A percentile compares a stretch with the other conserved stretches of the same genome.
phyloP scores from a whole-genome alignment of 2,113 vertebrate species.

The Semicossyphus pulcher region DNA sequence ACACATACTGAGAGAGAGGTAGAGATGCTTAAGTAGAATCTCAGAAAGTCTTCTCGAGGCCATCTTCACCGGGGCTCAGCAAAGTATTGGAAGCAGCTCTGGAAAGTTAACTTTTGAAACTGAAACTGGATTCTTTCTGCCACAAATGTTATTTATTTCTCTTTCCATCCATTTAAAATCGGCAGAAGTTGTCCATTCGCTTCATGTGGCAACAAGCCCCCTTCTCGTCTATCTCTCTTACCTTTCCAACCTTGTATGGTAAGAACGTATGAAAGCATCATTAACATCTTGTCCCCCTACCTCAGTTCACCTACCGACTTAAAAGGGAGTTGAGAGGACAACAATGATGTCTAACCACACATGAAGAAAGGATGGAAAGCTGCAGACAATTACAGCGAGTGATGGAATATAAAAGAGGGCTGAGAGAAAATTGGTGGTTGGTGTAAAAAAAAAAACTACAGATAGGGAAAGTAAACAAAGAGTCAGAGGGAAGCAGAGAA shows the following conservation, averaged over 20 bases:
- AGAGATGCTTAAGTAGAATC: slow-evolving; percentile 30
- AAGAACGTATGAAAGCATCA: slow-evolving; percentile 6
- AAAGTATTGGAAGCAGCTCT: slow-evolving; percentile 59
- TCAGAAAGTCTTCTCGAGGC: slow-evolving; percentile 26
- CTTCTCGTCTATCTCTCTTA: background rate
- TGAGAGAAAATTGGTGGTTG: slow-evolving; percentile 33
- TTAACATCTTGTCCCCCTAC: background rate
- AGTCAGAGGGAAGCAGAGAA: slow-evolving; percentile 4
- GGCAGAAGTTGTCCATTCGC: slow-evolving; percentile 7
- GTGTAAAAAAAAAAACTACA: slow-evolving; percentile 22
- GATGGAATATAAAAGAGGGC: slow-evolving; percentile 24
- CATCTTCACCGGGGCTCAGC: slow-evolving; percentile 47
- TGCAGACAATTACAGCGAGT: slow-evolving; percentile 31
- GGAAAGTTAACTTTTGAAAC: slow-evolving; percentile 56
- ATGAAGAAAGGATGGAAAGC: slow-evolving; percentile 6
- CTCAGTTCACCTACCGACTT: slow-evolving; percentile 5
- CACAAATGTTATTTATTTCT: slow-evolving; percentile 8
- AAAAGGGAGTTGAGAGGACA: slow-evolving; percentile 17
- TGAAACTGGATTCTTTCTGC: slow-evolving; percentile 36
- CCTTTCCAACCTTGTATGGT: background rate
- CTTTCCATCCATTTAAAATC: slow-evolving; percentile 5
- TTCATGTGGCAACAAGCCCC: background rate
- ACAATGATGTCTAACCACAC: background rate
- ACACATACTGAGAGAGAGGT: slow-evolving; percentile 9
- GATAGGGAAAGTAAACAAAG: slow-evolving; percentile 48